Conservation (phyloP, 2,888 invertebrate genomes). For the Eilema sororculum region DNA sequence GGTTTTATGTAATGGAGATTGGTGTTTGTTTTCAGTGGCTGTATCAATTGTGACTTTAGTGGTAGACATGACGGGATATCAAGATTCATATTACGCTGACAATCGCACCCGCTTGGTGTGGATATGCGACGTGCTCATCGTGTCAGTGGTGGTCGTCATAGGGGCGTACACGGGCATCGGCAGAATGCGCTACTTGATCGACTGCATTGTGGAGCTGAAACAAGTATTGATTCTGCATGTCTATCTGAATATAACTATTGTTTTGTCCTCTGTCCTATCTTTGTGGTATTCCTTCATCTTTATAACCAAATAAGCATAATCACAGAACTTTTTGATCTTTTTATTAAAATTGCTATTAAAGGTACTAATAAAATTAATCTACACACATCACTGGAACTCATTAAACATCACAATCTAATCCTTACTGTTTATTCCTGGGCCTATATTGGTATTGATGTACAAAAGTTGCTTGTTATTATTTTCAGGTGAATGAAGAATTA, state of each 20-base stretch:
- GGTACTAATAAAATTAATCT: no score
- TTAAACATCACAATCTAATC: neutral
- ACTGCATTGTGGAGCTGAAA: constrained; percentile 7
- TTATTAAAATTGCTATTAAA: no score
- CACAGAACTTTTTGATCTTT: no score
- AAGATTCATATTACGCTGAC: neutral
- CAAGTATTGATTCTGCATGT: constrained; percentile 7
- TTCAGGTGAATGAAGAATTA: constrained; percentile 12
- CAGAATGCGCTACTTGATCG: constrained; percentile 16
- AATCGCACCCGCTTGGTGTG: neutral
- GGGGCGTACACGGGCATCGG: constrained; percentile 4
- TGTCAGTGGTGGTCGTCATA: neutral
- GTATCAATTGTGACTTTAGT: neutral
- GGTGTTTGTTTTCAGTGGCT: neutral
- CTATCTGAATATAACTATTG: neutral
- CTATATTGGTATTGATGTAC: neutral
- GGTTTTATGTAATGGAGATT: no score
- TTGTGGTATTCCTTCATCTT: neutral
- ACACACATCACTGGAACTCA: no score
- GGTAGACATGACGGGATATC: neutral
- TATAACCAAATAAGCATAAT: neutral
- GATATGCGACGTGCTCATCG: constrained; percentile 3
- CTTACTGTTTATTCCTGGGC: neutral
- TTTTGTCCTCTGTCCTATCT: neutral
- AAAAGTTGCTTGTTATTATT: neutral